These are phyloP conservation scores for Melieria crassipennis DNA, from an alignment of 2,888 invertebrate genomes.

Conservation along the genomic window DNA sequence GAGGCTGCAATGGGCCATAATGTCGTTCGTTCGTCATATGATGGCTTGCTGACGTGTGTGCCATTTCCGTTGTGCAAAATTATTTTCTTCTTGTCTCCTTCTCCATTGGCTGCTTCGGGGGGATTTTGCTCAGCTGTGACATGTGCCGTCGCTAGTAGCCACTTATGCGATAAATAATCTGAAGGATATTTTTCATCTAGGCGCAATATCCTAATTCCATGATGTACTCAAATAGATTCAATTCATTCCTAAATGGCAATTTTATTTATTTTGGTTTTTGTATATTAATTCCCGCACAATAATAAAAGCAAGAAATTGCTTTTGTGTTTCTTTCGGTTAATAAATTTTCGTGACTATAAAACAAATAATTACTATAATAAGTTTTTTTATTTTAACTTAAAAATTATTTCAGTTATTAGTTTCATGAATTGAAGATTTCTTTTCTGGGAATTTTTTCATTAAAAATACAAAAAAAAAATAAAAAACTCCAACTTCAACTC, in stretches of 20 bases:
- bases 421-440: too few species aligned
- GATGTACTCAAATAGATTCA: not conserved
- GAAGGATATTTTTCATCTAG: not conserved
- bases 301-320: too few species aligned
- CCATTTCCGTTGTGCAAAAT: not conserved
- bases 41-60: conserved; percentile 2
- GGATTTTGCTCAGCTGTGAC: too few species aligned
- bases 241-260: not conserved
- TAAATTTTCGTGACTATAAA: too few species aligned
- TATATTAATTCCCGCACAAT: not conserved
- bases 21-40: not conserved
- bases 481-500: not conserved
- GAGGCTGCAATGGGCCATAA: not conserved
- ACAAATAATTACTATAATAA: too few species aligned
- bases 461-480: too few species aligned
- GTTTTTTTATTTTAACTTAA: too few species aligned
- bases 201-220: not conserved
- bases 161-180: not conserved
- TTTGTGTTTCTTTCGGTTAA: too few species aligned
- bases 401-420: too few species aligned
- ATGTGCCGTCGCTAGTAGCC: too few species aligned
- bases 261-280: not conserved
- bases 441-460: not conserved
- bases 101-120: too few species aligned
- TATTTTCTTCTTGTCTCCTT: not conserved